Base-by-base conservation (phyloP, 2,888 invertebrate species). In the Athalia circularis region DNA sequence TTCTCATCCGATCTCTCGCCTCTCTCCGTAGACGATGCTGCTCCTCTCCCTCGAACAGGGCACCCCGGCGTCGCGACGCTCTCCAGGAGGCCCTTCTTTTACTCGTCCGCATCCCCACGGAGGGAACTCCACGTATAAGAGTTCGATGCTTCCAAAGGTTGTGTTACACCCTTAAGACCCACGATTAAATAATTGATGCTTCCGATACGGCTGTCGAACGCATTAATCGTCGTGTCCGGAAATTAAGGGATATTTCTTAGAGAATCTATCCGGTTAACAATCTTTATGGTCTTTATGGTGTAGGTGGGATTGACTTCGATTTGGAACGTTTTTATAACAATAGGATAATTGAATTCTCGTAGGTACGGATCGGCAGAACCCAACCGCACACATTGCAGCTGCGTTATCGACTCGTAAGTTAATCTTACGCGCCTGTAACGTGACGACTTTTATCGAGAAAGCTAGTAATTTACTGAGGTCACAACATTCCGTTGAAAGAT, bases 401-500 rank as follows among this genome's bases (percentile, higher is more conserved):
- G n/a, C 54, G n/a, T 54, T 29, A 8, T 65, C 5, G 8, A 9
- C 13, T 59, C 6, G 45, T 7, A 13, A 57, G 61, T 47, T 47
- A 61, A 72, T 47, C 59, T 43, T 52, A n/a, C 15, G 43, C 29
- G 59, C 45, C 15, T 47, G 5, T 72, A 45, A 61, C 72, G 4
- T 48, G 59, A 15, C 47, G 47, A 61, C 59, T 13, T 47, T 72
- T 59, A 61, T 72, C 72, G 47, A 47, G 47, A 72, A 45, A 72
- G 6, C 8, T 59, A 11, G 59, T 50, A 9, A 72, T 72, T 57
- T 57, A n/a, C 29, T 13, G 72, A 57, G 72, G 72, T 72, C 15
- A 50, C 15, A 4, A 57, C 7, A 45, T n/a, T 43, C 62, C 13
- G 8, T 15, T 29, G 29, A 29, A 29, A 29, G 29, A 13, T 29